A percentile compares a stretch with the other conserved stretches of the same genome.
phyloP scores from a whole-genome alignment of 1,140 invertebrate species.

The Anthonomus grandis region DNA sequence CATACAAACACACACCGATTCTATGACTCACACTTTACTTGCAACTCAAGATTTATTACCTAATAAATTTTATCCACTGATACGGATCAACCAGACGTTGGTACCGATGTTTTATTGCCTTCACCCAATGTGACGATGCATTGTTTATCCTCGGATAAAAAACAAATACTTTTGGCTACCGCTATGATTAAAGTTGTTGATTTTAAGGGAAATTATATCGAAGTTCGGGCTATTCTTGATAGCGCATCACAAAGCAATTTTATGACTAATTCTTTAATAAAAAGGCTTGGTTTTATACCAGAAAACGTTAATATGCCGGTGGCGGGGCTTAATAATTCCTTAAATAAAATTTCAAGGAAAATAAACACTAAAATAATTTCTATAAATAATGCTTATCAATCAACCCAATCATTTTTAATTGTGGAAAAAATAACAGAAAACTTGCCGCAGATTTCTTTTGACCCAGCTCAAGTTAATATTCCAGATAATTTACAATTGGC shows the following conservation, averaged over 20 bases:
- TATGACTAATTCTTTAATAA: constrained; percentile 7
- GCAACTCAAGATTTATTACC: background rate
- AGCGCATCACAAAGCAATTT: constrained; percentile 22
- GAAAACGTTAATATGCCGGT: constrained; percentile 8
- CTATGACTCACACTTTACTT: background rate
- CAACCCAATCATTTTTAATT: constrained; percentile 8
- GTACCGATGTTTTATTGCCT: constrained; percentile 2
- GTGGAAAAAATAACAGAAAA: constrained; percentile 8
- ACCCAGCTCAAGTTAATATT: constrained; percentile 9
- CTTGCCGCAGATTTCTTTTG: constrained; percentile 14
- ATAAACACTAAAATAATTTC: background rate
- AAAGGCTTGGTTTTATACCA: constrained; percentile 2
- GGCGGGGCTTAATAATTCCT: background rate
- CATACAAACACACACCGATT: too few relatives aligned
- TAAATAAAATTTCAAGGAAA: background rate
- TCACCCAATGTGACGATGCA: too few relatives aligned
- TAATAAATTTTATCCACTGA: background rate
- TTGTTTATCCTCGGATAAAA: too few relatives aligned
- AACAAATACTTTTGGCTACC: too few relatives aligned
- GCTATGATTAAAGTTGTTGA: constrained; percentile 4
- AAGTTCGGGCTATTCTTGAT: constrained; percentile 7
- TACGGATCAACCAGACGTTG: background rate
- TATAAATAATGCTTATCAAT: background rate
- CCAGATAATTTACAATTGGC: constrained; percentile 17
- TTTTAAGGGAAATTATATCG: background rate